Base-by-base conservation (phyloP, 2,888 invertebrate species). In the Chrysina gloriosa region DNA sequence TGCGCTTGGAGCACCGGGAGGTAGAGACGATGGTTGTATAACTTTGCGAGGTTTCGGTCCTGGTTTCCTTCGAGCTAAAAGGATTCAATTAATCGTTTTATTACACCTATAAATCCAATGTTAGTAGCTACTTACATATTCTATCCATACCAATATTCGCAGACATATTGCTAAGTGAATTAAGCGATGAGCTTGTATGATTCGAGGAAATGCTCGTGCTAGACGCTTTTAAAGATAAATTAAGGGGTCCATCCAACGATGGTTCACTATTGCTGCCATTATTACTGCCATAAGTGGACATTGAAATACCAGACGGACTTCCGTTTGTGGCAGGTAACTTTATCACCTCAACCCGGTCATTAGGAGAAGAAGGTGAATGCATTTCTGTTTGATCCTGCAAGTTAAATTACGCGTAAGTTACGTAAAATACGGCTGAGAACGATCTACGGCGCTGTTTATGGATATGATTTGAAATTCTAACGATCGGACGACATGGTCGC, bases 271-370 rank as follows among this genome's bases (percentile, higher is more conserved):
- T 70, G 64, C 69, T 66, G 52, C 70, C 70, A 45, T 65, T 70
- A 63, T 48, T 54, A 65, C 58, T 72, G 61, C 71, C 72, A 50
- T 71, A 77, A 2, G 77, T 72, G 42, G 77, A 73, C 31, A 75
- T 71, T 39, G 79, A 76, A 67, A 79, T 77, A 63, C 80, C 80
- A 47, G 81, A 80, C 31, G 82, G 82, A 75, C 82, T 84, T 42
- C 84, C 84, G 70, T 83, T 84, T 63, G 91, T 89, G 73, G 90
- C 89, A 21, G 93, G 92, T 78, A 94, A 80, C 80, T 94, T 91
- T 76, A 94, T 93, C 76, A 94, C 92, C 80, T 94, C 94, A 64
- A 93, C 93, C 6, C 92, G 89, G 80, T 94, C 93, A 63, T 85
- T 84, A 0, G 85, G 83, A 61, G 84, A 74, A 69, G 78, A 74